A percentile compares a stretch with the other conserved stretches of the same genome.
Evolutionary conservation across 2,113 vertebrate species (phyloP).

Genomic region (Megaceryle torquata): DNA sequence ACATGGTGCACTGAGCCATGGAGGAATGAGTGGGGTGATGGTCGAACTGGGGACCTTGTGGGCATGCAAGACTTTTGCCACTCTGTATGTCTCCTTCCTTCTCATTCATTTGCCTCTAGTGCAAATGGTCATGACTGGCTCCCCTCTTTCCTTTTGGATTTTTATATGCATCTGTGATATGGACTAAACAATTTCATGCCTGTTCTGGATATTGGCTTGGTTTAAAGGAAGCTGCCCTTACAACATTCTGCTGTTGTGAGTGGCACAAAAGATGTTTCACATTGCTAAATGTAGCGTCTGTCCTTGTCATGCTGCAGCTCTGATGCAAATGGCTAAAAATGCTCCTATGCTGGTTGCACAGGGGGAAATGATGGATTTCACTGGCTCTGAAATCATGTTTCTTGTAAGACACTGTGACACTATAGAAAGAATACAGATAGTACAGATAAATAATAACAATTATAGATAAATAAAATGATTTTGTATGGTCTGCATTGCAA

Average conservation of each 20-base stretch:
- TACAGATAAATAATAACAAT: not conserved
- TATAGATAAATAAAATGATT: not conserved
- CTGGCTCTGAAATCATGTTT: not conserved
- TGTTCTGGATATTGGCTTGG: not conserved
- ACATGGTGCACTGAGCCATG: not conserved
- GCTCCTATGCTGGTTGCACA: not conserved
- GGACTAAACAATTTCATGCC: not conserved
- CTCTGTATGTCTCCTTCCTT: not conserved
- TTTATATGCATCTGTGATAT: accelerated
- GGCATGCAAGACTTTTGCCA: not conserved
- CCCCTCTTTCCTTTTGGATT: not conserved
- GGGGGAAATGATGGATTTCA: not conserved
- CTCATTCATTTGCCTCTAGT: not conserved
- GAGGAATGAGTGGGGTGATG: not conserved
- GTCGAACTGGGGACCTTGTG: not conserved
- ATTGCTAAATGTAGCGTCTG: not conserved
- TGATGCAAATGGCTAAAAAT: accelerated
- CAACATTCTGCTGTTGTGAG: not conserved
- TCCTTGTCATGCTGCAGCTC: not conserved
- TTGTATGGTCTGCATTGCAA: not conserved
- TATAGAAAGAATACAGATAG: not conserved
- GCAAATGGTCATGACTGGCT: accelerated
- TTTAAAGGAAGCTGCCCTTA: not conserved
- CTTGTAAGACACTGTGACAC: not conserved
- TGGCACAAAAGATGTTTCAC: not conserved